phyloP scores from a whole-genome alignment of 2,888 invertebrate genomes.

The Chymomyza amoena region DNA sequence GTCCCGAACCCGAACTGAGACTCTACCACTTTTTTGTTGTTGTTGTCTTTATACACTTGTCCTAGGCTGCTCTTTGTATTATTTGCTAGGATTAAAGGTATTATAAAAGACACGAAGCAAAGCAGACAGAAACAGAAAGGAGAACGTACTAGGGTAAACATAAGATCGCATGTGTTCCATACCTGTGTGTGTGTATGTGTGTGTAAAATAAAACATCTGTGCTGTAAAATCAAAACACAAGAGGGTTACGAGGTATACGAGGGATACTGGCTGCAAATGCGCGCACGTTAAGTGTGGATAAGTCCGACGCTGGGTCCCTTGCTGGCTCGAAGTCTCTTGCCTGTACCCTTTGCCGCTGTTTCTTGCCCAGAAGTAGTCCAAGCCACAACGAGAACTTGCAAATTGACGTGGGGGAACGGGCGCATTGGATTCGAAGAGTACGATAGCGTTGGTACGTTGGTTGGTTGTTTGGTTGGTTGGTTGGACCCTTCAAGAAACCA shows the following conservation, averaged over 20 bases:
- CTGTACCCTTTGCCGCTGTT: conserved; percentile 5
- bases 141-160: conserved; percentile 40
- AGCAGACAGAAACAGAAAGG: conserved; percentile 20
- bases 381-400: conserved; percentile 59
- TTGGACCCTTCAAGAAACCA: neutral
- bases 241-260: conserved; percentile 31
- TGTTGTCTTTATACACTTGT: conserved; percentile 51
- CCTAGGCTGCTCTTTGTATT: conserved; percentile 50
- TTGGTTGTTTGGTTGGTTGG: neutral
- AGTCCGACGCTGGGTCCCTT: conserved; percentile 10
- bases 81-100: conserved; percentile 73
- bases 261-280: conserved; percentile 35
- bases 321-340: neutral
- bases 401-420: conserved; percentile 58
- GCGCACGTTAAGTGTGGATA: conserved; percentile 50
- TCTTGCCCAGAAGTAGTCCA: conserved; percentile 9
- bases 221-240: conserved; percentile 69
- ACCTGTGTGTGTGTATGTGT: neutral
- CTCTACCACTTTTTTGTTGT: conserved; percentile 11
- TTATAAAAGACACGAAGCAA: conserved; percentile 46
- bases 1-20: conserved; percentile 11
- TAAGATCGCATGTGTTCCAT: conserved; percentile 18
- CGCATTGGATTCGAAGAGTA: neutral
- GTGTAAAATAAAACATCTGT: conserved; percentile 69
- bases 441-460: conserved; percentile 1